Evolutionary conservation across 2,113 vertebrate genomes (phyloP).

Genomic region (Gymnogyps californianus): DNA sequence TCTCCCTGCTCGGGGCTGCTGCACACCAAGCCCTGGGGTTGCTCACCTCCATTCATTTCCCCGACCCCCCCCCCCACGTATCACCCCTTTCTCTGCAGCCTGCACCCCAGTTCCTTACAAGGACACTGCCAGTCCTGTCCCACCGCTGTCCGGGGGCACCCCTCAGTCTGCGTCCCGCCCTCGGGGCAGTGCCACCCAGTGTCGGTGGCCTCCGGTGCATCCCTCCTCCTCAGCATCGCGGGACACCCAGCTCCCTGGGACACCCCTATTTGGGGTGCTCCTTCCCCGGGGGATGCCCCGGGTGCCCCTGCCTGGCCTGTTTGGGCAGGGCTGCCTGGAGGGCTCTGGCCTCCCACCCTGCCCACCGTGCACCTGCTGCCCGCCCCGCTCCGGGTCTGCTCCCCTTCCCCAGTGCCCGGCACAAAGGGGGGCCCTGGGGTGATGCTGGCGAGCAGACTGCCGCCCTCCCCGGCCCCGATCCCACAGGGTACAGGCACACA

Average conservation of each 20-base stretch:
- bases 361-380: not conserved
- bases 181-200: not conserved
- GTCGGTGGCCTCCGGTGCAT: not conserved
- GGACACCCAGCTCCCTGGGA: not conserved
- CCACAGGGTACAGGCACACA: not conserved
- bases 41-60: not conserved
- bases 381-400: not conserved
- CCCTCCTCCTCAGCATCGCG: not conserved
- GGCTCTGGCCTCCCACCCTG: not conserved
- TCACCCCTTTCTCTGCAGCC: not conserved
- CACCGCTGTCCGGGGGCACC: not conserved
- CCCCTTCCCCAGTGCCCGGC: not conserved
- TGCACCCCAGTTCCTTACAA: not conserved
- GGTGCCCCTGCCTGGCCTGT: not conserved
- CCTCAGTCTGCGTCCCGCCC: not conserved
- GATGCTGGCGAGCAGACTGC: not conserved
- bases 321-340: not conserved
- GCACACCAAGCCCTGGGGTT: not conserved
- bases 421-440: not conserved
- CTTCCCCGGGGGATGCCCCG: not conserved
- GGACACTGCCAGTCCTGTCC: not conserved
- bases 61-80: rapidly evolving
- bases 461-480: not conserved
- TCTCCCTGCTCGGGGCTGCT: not conserved
- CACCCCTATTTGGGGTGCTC: not conserved